phyloP scores from a whole-genome alignment of 2,797 vertebrate species.

The Odontamblyopus lacepedii region DNA sequence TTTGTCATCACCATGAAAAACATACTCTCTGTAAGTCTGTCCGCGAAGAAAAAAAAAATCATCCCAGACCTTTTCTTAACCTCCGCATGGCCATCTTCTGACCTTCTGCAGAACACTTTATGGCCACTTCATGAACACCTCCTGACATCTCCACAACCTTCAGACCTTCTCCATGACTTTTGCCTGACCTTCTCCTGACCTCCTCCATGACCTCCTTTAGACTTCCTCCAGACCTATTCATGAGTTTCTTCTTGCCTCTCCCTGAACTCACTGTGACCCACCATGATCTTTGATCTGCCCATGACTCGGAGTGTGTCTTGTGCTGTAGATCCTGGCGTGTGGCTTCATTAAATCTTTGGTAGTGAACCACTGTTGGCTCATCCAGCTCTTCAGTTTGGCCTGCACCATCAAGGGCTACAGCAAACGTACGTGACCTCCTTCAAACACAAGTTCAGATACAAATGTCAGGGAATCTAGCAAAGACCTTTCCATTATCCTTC shows the following conservation, averaged over 20 bases:
- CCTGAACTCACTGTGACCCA: neutral
- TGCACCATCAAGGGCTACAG: slow-evolving; percentile 95
- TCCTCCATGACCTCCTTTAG: too few relatives aligned
- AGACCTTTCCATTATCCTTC: neutral
- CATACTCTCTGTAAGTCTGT: slow-evolving; percentile 88
- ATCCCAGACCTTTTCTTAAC: too few relatives aligned
- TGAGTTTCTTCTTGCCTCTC: neutral
- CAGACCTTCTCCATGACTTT: too few relatives aligned
- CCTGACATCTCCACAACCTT: too few relatives aligned
- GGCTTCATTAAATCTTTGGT: slow-evolving; percentile 88
- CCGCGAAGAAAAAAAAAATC: too few relatives aligned
- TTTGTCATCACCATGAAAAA: slow-evolving; percentile 99
- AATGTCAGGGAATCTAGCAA: neutral
- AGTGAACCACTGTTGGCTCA: slow-evolving; percentile 88
- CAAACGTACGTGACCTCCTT: neutral
- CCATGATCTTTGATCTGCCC: neutral
- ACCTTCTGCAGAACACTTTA: too few relatives aligned
- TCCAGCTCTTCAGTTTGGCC: slow-evolving; percentile 92
- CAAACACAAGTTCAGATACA: neutral
- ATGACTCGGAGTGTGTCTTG: neutral
- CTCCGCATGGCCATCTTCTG: too few relatives aligned
- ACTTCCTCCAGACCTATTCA: too few relatives aligned
- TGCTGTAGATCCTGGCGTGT: slow-evolving; percentile 90
- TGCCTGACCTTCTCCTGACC: too few relatives aligned
- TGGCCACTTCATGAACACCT: too few relatives aligned